Conservation (phyloP, 2,113 vertebrate genomes). For the Hyperopisus bebe region DNA sequence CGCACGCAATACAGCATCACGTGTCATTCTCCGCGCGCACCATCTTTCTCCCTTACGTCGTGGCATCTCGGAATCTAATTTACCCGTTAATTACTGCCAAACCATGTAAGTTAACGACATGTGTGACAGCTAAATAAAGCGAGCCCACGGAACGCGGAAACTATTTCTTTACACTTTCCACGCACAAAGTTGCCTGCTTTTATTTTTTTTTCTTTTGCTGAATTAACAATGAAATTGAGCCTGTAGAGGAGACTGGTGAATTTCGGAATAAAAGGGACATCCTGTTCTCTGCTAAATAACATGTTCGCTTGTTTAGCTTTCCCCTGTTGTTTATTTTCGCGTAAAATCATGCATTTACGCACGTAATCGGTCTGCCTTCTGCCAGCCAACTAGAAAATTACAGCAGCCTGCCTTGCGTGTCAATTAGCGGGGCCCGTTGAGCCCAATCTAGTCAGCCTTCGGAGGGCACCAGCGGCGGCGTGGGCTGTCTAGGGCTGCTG, state of each 20-base stretch:
- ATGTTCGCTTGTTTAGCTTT: neutral
- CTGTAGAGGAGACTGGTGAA: neutral
- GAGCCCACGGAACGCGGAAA: slow-evolving; percentile 18
- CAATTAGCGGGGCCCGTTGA: slow-evolving; percentile 41
- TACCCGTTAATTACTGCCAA: slow-evolving; percentile 30
- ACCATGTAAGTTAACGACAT: slow-evolving; percentile 19
- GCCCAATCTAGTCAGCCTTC: slow-evolving; percentile 12
- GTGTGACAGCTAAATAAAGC: slow-evolving; percentile 8
- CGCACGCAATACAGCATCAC: neutral
- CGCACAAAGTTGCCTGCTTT: neutral
- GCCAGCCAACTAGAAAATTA: slow-evolving; percentile 30
- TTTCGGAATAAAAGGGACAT: slow-evolving; percentile 1
- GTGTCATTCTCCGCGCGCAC: slow-evolving; percentile 52
- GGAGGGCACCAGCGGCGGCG: slow-evolving; percentile 24
- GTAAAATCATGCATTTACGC: slow-evolving; percentile 18
- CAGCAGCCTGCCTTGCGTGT: slow-evolving; percentile 33
- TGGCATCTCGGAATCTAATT: slow-evolving; percentile 34
- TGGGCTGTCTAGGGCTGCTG: slow-evolving; percentile 10
- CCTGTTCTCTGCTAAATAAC: slow-evolving; percentile 20
- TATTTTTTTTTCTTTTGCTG: neutral
- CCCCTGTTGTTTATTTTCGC: slow-evolving; percentile 18
- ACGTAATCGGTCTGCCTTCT: slow-evolving; percentile 17
- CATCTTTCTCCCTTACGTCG: slow-evolving; percentile 57
- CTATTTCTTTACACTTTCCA: slow-evolving; percentile 25
- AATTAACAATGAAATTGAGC: slow-evolving; percentile 11